phyloP scores from a whole-genome alignment of 1,140 invertebrate genomes.

The Cheumatopsyche charites region DNA sequence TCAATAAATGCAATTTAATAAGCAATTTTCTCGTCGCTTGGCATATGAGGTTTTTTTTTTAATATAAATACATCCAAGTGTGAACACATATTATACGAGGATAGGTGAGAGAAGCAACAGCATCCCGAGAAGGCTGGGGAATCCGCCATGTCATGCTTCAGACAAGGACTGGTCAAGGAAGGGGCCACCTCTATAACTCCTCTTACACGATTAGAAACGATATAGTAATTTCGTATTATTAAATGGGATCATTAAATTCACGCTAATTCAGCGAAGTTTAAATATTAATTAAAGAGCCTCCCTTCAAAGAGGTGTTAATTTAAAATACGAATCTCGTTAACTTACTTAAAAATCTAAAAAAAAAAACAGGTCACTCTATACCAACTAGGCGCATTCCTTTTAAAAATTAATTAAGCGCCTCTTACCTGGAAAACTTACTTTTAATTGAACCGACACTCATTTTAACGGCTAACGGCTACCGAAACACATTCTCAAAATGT shows the following conservation, averaged over 20 bases:
- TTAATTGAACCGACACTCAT: slow-evolving; percentile 1
- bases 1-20: too few relatives aligned
- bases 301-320: background rate
- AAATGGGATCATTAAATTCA: background rate
- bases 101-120: slow-evolving; percentile 10
- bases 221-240: slow-evolving; percentile 5
- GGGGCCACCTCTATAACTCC: slow-evolving; percentile 18
- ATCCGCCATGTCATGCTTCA: slow-evolving; percentile 40
- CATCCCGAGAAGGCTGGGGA: slow-evolving; percentile 44
- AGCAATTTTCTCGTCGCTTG: background rate
- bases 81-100: too few relatives aligned
- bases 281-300: background rate
- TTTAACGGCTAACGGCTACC: background rate
- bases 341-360: too few relatives aligned
- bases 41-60: slow-evolving; percentile 8
- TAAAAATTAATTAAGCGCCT: slow-evolving; percentile 23
- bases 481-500: background rate
- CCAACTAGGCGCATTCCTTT: slow-evolving; percentile 6
- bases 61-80: too few relatives aligned
- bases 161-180: slow-evolving; percentile 30
- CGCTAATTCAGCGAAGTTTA: background rate
- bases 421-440: slow-evolving; percentile 20
- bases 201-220: slow-evolving; percentile 21
- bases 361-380: background rate
- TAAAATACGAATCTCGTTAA: too few relatives aligned